These are phyloP conservation scores for Apodemus agrarius DNA, from an alignment of 2,797 vertebrate species.

Conservation along the genomic window DNA sequence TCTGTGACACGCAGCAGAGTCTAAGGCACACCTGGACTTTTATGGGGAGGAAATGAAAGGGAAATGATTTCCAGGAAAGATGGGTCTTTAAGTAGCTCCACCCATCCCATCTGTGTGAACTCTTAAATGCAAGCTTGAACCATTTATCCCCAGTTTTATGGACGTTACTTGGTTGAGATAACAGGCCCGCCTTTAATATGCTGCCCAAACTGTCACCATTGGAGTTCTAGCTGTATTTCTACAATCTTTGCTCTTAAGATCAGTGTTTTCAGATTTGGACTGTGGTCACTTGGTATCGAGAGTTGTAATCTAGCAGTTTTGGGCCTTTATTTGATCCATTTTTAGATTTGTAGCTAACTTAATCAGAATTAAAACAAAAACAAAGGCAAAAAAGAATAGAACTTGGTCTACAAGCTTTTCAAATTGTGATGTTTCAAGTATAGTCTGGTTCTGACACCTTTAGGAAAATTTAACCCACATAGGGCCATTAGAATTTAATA, in stretches of 20 bases:
- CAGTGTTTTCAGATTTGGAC: constrained; percentile 30
- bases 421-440: not conserved
- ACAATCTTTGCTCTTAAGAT: constrained; percentile 30
- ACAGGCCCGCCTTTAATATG: constrained; percentile 57
- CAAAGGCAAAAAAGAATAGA: not conserved
- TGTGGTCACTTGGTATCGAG: constrained; percentile 5
- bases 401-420: not conserved
- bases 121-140: constrained; percentile 32
- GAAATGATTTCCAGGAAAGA: constrained; percentile 78
- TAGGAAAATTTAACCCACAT: not conserved
- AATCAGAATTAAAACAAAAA: not conserved
- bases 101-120: constrained; percentile 72
- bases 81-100: constrained; percentile 64
- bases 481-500: not conserved
- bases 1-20: constrained; percentile 63
- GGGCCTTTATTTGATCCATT: constrained; percentile 4
- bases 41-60: constrained; percentile 72
- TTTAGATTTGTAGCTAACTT: constrained; percentile 39
- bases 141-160: not conserved
- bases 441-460: constrained; percentile 7
- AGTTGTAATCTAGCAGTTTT: not conserved
- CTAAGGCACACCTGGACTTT: constrained; percentile 74
- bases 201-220: constrained; percentile 32
- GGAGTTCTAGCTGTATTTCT: constrained; percentile 45
- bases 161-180: constrained; percentile 54